Conservation (phyloP, 2,797 vertebrate species). For the Oophaga sylvatica region DNA sequence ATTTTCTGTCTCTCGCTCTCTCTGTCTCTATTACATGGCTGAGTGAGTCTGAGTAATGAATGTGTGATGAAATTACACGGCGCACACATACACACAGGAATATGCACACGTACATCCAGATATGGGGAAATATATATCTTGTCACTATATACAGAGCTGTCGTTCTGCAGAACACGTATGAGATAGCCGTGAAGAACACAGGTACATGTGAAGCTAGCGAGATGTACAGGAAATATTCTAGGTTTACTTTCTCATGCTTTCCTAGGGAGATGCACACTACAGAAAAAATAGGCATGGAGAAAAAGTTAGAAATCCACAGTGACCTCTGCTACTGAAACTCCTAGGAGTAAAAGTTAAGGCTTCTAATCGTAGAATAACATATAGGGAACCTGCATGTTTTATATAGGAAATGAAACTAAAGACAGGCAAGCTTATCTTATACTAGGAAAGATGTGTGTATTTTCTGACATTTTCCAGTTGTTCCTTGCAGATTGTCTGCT, state of each 20-base stretch:
- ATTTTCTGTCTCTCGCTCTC: conserved; percentile 63
- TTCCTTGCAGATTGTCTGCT: neutral
- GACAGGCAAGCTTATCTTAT: neutral
- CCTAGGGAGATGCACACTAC: neutral
- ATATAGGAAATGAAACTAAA: neutral
- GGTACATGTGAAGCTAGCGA: neutral
- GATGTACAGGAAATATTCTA: conserved; percentile 8
- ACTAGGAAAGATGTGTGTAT: neutral
- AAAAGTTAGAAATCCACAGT: conserved; percentile 17
- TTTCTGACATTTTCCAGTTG: neutral
- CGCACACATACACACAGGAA: conserved; percentile 57
- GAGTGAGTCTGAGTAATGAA: conserved; percentile 63
- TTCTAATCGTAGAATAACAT: neutral
- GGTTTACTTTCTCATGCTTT: neutral
- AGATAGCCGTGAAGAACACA: conserved; percentile 9
- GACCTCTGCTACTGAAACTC: neutral
- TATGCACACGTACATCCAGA: conserved; percentile 35
- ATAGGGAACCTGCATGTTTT: neutral
- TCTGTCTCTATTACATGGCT: conserved; percentile 63
- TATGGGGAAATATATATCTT: conserved; percentile 15
- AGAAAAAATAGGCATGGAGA: neutral
- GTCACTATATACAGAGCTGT: conserved; percentile 5
- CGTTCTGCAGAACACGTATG: conserved; percentile 18
- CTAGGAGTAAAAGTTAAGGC: conserved; percentile 1
- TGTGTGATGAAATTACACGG: conserved; percentile 63